Evolutionary conservation across 2,113 vertebrate species (phyloP).

Genomic region (Psittacara wagleri): DNA sequence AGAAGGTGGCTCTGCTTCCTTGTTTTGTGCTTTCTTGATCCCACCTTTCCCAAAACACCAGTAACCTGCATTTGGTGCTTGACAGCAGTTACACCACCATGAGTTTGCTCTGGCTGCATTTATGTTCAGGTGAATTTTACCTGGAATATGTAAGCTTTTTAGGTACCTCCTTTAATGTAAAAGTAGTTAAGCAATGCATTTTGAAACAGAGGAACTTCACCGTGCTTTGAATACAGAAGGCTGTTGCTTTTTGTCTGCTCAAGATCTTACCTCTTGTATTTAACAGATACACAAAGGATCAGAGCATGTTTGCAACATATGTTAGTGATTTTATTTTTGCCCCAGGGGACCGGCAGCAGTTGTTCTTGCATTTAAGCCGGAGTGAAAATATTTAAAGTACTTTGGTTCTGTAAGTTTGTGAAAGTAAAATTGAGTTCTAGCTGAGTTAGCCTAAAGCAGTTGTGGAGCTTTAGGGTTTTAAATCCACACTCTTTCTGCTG

Average conservation of each 20-base stretch:
- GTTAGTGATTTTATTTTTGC: not conserved
- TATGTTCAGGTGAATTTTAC: not conserved
- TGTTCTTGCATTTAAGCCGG: not conserved
- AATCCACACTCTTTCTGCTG: not conserved
- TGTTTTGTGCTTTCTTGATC: not conserved
- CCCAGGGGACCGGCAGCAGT: not conserved
- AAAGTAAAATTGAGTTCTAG: not conserved
- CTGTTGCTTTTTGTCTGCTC: not conserved
- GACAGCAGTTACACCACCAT: not conserved
- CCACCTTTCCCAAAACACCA: not conserved
- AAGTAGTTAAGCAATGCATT: not conserved
- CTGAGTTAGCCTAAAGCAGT: not conserved
- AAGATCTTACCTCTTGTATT: not conserved
- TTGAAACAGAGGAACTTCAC: not conserved
- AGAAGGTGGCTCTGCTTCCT: slow-evolving; percentile 70
- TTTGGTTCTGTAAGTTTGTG: not conserved
- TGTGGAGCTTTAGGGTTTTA: not conserved
- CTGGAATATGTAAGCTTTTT: not conserved
- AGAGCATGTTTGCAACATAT: not conserved
- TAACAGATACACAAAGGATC: not conserved
- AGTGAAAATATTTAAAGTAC: not conserved
- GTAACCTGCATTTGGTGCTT: not conserved
- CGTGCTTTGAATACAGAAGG: not conserved
- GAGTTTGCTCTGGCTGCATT: not conserved
- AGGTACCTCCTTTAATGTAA: not conserved